Evolutionary conservation across 1,140 invertebrate species (phyloP).

Genomic region (Temnothorax longispinosus): DNA sequence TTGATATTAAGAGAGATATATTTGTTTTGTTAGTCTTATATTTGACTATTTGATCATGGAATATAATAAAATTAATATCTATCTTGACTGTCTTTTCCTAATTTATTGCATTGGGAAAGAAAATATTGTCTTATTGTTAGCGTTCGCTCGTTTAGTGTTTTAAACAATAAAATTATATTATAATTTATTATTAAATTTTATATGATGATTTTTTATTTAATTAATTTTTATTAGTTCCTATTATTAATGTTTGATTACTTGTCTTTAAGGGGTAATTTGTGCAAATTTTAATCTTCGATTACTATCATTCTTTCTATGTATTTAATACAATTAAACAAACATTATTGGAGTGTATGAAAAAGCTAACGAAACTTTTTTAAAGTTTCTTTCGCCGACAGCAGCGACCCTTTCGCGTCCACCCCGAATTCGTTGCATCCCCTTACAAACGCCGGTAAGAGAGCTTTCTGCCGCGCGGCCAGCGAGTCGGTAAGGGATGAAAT

Average conservation of each 20-base stretch:
- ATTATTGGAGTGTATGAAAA: background rate
- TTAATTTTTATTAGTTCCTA: background rate
- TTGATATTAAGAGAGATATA: background rate
- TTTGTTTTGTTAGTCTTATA: background rate
- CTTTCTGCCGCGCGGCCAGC: conserved; percentile 50
- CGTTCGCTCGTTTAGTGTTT: background rate
- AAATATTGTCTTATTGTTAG: background rate
- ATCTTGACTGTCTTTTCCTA: background rate
- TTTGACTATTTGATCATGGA: background rate
- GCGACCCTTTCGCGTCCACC: conserved; percentile 66
- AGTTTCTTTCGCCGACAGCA: conserved; percentile 51
- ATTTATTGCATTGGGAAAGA: background rate
- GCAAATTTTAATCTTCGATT: background rate
- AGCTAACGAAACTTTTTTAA: conserved; percentile 21
- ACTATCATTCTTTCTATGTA: background rate
- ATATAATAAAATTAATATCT: background rate
- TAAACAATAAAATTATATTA: background rate
- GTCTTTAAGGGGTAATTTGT: background rate
- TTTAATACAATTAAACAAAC: background rate
- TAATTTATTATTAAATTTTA: background rate
- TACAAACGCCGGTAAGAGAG: conserved; percentile 64
- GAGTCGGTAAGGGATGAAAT: conserved; percentile 67
- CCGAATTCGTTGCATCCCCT: conserved; percentile 58
- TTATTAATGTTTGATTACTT: conserved; percentile 14
- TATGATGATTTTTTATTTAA: background rate